phyloP scores from a whole-genome alignment of 2,797 vertebrate species.

The Dendrocincla fuliginosa region DNA sequence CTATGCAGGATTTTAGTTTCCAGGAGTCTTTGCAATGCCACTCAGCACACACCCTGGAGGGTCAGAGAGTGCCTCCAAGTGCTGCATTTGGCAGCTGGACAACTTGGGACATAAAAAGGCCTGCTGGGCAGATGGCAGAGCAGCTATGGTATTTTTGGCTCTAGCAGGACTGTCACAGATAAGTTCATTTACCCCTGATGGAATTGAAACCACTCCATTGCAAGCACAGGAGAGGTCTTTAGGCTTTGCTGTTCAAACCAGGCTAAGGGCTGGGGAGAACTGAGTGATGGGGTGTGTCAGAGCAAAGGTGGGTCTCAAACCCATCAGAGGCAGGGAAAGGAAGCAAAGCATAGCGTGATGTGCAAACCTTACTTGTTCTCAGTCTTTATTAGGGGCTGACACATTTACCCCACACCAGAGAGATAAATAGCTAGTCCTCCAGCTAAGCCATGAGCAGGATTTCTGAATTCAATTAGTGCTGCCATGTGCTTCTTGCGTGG shows the following conservation, averaged over 20 bases:
- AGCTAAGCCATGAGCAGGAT: background rate
- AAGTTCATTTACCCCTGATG: background rate
- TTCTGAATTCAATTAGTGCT: background rate
- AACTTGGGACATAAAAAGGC: fast-evolving
- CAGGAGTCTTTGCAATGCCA: background rate
- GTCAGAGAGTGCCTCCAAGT: background rate
- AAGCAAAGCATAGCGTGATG: background rate
- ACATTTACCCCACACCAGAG: background rate
- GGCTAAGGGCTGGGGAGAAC: background rate
- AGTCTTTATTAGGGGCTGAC: fast-evolving
- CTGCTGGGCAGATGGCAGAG: background rate
- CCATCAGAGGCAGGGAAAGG: background rate
- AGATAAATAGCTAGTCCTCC: background rate
- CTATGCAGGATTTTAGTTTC: background rate
- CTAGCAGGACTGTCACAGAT: background rate
- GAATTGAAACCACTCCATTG: background rate
- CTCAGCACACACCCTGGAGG: background rate
- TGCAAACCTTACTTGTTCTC: fast-evolving
- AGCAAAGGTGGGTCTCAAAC: background rate
- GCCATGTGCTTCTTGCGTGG: background rate
- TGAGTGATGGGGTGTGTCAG: background rate
- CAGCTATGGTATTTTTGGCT: background rate
- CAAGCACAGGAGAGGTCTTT: background rate
- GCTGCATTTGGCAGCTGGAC: background rate
- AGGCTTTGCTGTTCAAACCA: background rate